Percentiles rank a stretch among this genome's conserved stretches.
Evolutionary conservation across 2,113 vertebrate genomes (phyloP).

Genomic region (Amblyornis subalaris): DNA sequence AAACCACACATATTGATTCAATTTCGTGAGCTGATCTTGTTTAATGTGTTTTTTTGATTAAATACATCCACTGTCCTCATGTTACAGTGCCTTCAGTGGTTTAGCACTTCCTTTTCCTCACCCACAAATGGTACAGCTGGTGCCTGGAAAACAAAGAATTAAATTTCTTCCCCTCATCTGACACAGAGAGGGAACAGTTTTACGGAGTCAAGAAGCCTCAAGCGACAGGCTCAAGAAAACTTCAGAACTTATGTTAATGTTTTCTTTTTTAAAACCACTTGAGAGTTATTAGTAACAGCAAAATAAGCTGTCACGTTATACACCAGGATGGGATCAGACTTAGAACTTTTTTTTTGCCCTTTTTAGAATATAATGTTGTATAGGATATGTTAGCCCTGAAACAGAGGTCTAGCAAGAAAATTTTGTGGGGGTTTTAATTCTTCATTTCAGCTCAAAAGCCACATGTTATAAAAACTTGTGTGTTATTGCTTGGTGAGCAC

Average conservation of each 20-base stretch:
- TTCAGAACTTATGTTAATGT: neutral
- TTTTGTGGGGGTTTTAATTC: neutral
- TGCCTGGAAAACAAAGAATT: neutral
- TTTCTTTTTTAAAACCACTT: neutral
- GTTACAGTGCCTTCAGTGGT: neutral
- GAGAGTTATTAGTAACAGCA: neutral
- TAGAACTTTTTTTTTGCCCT: neutral
- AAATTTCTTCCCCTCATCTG: neutral
- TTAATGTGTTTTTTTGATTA: neutral
- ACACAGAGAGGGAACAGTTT: neutral
- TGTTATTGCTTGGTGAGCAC: neutral
- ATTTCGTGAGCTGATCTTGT: neutral
- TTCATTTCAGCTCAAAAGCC: neutral
- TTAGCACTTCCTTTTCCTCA: neutral
- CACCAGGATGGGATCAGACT: neutral
- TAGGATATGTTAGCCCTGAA: neutral
- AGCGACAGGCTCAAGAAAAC: neutral
- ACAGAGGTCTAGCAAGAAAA: neutral
- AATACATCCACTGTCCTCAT: neutral
- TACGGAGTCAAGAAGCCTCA: neutral
- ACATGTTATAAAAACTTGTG: accelerated
- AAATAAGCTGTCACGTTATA: neutral
- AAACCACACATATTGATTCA: neutral
- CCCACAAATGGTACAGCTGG: neutral
- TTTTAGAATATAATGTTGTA: neutral